These are phyloP conservation scores for Phalloptychus januarius DNA, from an alignment of 2,797 vertebrate genomes.

Conservation along the genomic window DNA sequence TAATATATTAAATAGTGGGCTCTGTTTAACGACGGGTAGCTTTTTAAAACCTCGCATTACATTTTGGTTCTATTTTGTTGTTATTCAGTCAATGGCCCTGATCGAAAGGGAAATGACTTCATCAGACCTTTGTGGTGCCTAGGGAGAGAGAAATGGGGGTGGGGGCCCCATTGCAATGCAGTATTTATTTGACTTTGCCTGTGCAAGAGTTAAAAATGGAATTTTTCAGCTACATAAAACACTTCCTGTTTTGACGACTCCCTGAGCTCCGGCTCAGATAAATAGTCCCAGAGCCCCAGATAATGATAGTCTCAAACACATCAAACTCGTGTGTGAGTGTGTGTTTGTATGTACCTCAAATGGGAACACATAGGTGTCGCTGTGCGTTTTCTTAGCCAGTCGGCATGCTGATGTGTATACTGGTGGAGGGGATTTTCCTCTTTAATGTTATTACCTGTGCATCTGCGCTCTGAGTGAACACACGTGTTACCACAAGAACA, in stretches of 20 bases:
- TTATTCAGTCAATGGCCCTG: conserved; percentile 42
- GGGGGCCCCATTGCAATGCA: conserved; percentile 39
- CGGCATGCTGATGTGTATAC: not conserved
- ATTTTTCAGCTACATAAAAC: conserved; percentile 81
- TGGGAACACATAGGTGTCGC: conserved; percentile 9
- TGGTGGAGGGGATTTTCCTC: conserved; percentile 6
- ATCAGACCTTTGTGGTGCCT: conserved; percentile 44
- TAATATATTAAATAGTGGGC: not conserved
- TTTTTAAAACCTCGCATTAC: conserved; percentile 5
- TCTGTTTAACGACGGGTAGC: not conserved
- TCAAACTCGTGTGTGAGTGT: conserved; percentile 15
- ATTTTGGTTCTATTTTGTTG: conserved; percentile 25
- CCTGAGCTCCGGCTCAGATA: conserved; percentile 47
- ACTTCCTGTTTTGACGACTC: conserved; percentile 82
- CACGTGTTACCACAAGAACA: conserved; percentile 14
- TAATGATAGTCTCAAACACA: conserved; percentile 51
- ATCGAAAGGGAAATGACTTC: conserved; percentile 68
- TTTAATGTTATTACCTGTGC: conserved; percentile 10
- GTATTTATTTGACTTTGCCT: conserved; percentile 76
- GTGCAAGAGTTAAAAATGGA: conserved; percentile 80
- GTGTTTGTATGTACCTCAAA: conserved; percentile 31
- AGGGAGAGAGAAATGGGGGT: not conserved
- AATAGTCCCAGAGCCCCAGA: conserved; percentile 57
- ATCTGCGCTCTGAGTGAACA: not conserved
- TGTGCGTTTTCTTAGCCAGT: conserved; percentile 14